Base-by-base conservation (phyloP, 2,797 vertebrate species). In the Paedocypris micromegethes region DNA sequence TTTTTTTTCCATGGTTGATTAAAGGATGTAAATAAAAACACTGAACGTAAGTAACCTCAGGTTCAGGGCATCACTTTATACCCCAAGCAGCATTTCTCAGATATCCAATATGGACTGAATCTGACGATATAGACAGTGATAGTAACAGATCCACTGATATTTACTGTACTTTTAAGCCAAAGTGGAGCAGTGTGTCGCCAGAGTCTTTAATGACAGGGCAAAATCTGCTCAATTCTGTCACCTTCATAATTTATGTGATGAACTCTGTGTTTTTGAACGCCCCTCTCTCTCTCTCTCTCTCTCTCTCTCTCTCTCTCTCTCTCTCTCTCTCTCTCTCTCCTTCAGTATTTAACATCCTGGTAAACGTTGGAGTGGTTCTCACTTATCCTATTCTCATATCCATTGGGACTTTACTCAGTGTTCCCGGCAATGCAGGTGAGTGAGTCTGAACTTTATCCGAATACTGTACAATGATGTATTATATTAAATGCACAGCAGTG, bases 331-430 rank as follows among this genome's bases (percentile, higher is more conserved):
- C 51, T 75, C 6, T 61, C 37, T 53, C 37, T 3, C 46, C 82
- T 69, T 70, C 80, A 99, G 96, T 93, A 62, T 97, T 99, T 84
- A 98, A 98, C 78, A 95, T 99, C 80, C 83, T 98, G 87, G 93
- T 98, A 9, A 96, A 97, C 0, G 93, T 98, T 0, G 95, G 97
- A 0, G 93, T 99, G 52, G 92, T 97, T 60, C 89, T 99, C 58
- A 98, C 96, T 0, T 98, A 98, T 83, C 97, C 97, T 66, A 97
- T 98, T 70, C 92, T 99, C 73, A 97, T 99, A 85, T 99, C 97
- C 55, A 96, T 99, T 0, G 97, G 97, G 75, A 99, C 97, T 0
- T 90, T 98, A 78, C 95, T 99, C 82, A 99, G 96, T 4, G 94
- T 99, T 76, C 97, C 97, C 2, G 97, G 96, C 57, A 99, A 99